Evolutionary conservation across 2,113 vertebrate species (phyloP).

Genomic region (Perca schrenkii): DNA sequence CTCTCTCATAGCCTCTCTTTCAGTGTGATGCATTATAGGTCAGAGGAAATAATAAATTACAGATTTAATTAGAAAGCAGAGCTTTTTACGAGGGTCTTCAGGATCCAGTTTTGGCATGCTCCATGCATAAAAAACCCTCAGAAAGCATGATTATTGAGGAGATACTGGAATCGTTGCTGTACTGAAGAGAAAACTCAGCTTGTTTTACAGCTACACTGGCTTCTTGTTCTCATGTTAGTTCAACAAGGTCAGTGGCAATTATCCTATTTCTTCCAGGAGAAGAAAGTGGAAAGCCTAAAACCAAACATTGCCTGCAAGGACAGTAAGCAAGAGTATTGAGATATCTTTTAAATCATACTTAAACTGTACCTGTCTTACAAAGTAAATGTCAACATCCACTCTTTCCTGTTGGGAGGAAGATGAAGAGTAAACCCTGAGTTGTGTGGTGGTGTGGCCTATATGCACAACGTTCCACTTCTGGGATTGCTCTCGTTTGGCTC

Average conservation of each 20-base stretch:
- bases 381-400: slow-evolving; percentile 23
- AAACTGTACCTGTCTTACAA: slow-evolving; percentile 10
- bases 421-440: not conserved
- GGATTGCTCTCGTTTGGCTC: too few relatives aligned
- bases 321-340: not conserved
- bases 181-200: slow-evolving; percentile 10
- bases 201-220: slow-evolving; percentile 37
- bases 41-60: slow-evolving; percentile 48
- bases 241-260: slow-evolving; percentile 44
- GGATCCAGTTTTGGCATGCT: slow-evolving; percentile 35
- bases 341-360: slow-evolving; percentile 3
- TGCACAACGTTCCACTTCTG: too few relatives aligned
- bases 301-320: slow-evolving; percentile 20
- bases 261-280: slow-evolving; percentile 43
- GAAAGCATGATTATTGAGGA: slow-evolving; percentile 11
- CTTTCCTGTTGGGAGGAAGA: slow-evolving; percentile 32
- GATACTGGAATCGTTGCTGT: slow-evolving; percentile 19
- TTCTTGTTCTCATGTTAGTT: slow-evolving; percentile 48
- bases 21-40: slow-evolving; percentile 10
- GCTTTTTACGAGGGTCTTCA: slow-evolving; percentile 35
- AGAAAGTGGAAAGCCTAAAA: slow-evolving; percentile 23
- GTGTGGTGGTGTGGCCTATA: not conserved
- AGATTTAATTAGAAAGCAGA: slow-evolving; percentile 57
- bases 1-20: slow-evolving; percentile 7
- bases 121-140: slow-evolving; percentile 13